A percentile compares a stretch with the other conserved stretches of the same genome.
These are phyloP conservation scores for Murina feae DNA, from an alignment of 2,113 vertebrate genomes.

Conservation along the genomic window DNA sequence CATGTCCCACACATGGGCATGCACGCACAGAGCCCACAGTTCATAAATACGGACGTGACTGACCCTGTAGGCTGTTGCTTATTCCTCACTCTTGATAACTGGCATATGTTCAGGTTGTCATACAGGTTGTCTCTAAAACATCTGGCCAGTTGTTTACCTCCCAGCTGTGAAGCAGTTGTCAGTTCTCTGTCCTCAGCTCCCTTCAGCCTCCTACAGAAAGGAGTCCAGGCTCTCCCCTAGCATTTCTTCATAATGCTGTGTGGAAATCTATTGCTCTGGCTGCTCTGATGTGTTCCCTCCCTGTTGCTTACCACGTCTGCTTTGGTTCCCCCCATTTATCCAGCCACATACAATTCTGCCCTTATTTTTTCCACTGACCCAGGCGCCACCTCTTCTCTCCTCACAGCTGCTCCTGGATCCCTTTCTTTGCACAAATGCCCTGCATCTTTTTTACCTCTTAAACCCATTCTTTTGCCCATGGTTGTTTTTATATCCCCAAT, in stretches of 20 bases:
- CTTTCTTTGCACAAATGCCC: not conserved
- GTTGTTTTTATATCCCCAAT: not conserved
- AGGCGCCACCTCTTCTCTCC: not conserved
- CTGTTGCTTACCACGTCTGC: not conserved
- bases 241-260: not conserved
- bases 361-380: not conserved
- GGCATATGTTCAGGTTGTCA: constrained; percentile 63
- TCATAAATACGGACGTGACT: constrained; percentile 33
- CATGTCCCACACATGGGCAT: not conserved
- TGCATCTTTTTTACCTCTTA: not conserved
- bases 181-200: not conserved
- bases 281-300: not conserved
- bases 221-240: not conserved
- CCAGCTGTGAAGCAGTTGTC: not conserved
- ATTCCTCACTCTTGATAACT: constrained; percentile 57
- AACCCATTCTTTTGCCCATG: not conserved
- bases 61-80: constrained; percentile 44
- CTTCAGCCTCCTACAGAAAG: not conserved
- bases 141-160: constrained; percentile 76
- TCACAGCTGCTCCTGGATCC: not conserved
- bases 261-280: not conserved
- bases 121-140: constrained; percentile 68
- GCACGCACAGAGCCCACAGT: constrained; percentile 27
- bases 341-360: not conserved
- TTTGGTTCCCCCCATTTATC: not conserved